Conservation (phyloP, 2,113 vertebrate genomes). For the Bos indicus region DNA sequence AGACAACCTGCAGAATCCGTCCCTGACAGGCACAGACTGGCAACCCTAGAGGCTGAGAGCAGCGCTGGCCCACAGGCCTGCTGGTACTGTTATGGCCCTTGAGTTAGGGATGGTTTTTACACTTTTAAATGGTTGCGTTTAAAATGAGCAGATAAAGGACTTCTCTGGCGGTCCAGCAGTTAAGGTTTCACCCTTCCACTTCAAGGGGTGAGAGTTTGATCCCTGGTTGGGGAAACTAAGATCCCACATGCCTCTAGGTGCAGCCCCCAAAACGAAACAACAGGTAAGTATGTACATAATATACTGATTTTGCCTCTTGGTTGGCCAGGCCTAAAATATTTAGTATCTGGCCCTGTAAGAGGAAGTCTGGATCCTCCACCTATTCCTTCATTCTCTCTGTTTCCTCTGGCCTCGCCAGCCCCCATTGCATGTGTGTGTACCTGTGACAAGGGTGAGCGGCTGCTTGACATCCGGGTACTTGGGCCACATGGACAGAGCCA, state of each 20-base stretch:
- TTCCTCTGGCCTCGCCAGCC: neutral
- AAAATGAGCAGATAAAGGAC: neutral
- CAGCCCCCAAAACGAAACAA: neutral
- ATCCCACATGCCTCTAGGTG: neutral
- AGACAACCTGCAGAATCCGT: neutral
- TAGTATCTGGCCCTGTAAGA: neutral
- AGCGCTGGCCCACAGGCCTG: neutral
- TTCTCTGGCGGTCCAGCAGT: neutral
- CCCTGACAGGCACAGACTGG: neutral
- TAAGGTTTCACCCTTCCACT: neutral
- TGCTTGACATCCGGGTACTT: neutral
- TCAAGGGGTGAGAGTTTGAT: neutral
- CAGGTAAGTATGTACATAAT: neutral
- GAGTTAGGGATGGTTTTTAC: conserved; percentile 34
- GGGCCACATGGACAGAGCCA: neutral
- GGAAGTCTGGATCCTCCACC: neutral
- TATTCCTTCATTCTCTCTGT: neutral
- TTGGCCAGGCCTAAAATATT: neutral
- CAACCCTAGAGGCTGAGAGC: neutral
- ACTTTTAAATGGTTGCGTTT: conserved; percentile 10
- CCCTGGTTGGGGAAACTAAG: neutral
- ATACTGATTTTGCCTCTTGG: neutral
- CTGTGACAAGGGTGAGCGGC: neutral
- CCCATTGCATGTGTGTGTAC: fast-evolving
- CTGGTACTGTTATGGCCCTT: neutral